Evolutionary conservation across 2,113 vertebrate genomes (phyloP).

Genomic region (Gracilinanus agilis): DNA sequence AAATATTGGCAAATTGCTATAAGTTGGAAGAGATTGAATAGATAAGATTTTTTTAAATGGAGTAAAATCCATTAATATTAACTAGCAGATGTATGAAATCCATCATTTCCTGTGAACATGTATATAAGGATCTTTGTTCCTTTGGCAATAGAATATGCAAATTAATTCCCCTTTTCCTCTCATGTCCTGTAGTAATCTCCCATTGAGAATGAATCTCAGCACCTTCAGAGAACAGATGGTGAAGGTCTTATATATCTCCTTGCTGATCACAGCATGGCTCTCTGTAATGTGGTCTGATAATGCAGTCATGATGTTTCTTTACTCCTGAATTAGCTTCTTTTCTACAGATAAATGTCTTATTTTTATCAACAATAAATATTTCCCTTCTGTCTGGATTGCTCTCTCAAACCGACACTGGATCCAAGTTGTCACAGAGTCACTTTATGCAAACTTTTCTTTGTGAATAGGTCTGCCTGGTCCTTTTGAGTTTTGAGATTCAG

Average conservation of each 20-base stretch:
- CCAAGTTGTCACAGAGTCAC: slow-evolving; percentile 1
- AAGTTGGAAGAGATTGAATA: neutral
- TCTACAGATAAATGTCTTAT: slow-evolving; percentile 62
- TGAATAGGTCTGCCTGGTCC: neutral
- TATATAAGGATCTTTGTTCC: slow-evolving; percentile 59
- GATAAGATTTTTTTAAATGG: neutral
- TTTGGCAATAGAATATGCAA: slow-evolving; percentile 63
- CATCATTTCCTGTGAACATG: slow-evolving; percentile 58
- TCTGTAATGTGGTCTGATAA: slow-evolving; percentile 71
- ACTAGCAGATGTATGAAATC: neutral
- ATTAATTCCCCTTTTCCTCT: slow-evolving; percentile 59
- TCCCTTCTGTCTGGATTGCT: slow-evolving; percentile 48
- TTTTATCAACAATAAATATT: slow-evolving; percentile 57
- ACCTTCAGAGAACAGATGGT: slow-evolving; percentile 82
- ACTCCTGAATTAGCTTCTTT: slow-evolving; percentile 42
- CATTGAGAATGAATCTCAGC: slow-evolving; percentile 81
- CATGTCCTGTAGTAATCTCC: slow-evolving; percentile 66
- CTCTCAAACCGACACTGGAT: neutral
- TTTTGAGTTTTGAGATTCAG: neutral
- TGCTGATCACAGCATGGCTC: slow-evolving; percentile 73
- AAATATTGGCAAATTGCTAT: neutral
- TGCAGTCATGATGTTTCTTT: slow-evolving; percentile 65
- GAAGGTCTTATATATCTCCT: slow-evolving; percentile 73
- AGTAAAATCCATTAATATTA: neutral
- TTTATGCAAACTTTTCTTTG: slow-evolving; percentile 1